Evolutionary conservation across 2,113 vertebrate species (phyloP).

Genomic region (Atherinomorus stipes): DNA sequence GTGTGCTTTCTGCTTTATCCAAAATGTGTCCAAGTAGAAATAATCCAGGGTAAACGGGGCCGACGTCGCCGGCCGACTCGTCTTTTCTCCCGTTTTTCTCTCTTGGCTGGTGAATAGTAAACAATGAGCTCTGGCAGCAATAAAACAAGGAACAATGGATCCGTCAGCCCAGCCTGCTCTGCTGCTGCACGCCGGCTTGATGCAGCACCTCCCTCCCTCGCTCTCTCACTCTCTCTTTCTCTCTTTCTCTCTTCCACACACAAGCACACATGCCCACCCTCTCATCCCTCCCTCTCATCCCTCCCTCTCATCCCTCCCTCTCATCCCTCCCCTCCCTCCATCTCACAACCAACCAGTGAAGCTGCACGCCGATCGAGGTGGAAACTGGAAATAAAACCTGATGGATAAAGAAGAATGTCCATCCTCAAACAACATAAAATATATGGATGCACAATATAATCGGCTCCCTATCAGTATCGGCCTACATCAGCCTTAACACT

Average conservation of each 20-base stretch:
- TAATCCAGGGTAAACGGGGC: slow-evolving; percentile 53
- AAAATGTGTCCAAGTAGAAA: slow-evolving; percentile 49
- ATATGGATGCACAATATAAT: too few species aligned
- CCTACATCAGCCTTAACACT: too few species aligned
- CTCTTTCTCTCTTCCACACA: neutral
- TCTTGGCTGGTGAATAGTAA: slow-evolving; percentile 47
- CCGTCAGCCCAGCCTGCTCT: slow-evolving; percentile 72
- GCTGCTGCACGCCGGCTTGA: slow-evolving; percentile 71
- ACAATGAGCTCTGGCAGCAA: slow-evolving; percentile 54
- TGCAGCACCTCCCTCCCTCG: slow-evolving; percentile 70
- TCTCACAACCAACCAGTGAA: slow-evolving; percentile 32
- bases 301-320: slow-evolving; percentile 31
- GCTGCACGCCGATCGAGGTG: slow-evolving; percentile 20
- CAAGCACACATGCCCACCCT: slow-evolving; percentile 41
- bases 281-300: slow-evolving; percentile 30
- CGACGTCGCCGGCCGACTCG: slow-evolving; percentile 32
- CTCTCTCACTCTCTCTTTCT: slow-evolving; percentile 1
- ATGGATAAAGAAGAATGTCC: too few species aligned
- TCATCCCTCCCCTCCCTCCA: slow-evolving; percentile 23
- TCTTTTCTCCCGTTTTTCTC: slow-evolving; percentile 22
- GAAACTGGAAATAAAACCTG: neutral
- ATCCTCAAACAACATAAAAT: too few species aligned
- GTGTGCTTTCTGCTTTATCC: slow-evolving; percentile 59
- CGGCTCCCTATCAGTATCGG: too few species aligned
- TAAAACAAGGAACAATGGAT: slow-evolving; percentile 83